Evolutionary conservation across 2,113 vertebrate species (phyloP), one percentile per base, ranked within the genome.

Genomic region (Ploceus nigricollis): DNA sequence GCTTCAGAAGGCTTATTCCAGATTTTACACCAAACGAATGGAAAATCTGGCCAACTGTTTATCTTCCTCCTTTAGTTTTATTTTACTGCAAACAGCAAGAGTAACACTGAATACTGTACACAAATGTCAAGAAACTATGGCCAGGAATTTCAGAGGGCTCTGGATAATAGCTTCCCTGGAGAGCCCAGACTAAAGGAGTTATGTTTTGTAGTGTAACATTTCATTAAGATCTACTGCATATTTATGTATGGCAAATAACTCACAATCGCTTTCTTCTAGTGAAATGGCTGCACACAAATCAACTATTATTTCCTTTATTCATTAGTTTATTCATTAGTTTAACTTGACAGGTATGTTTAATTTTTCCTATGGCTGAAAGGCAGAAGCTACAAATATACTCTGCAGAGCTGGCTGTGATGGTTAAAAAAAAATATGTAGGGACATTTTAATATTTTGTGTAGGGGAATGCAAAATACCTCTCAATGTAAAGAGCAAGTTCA

Each of bases 311-410:
- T 94, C 37, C 61, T 79, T 66, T 44, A 54, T 44, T 79, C 76
- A 65, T 79, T 44, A 66, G 45, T 75, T 94, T 93, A 68, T 75
- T 90, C 37, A 81, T 92, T 92, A 93, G 57, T 93, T 95, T 78
- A 95, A 30, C 65, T 56, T 78, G 93, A 75, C 64, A 88, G 68
- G 39, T 86, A 64, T 56, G 65, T 63, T 95, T 82, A 82, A 76
- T 91, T 94, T 68, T 90, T 89, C 84, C 56, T 93, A 42, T 23
- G 64, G 40, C 25, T 64, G 68, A 92, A 79, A 45, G 40, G 64
- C 39, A 93, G 91, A 92, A 78, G 72, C 69, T 78, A 73, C 40
- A 81, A 92, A 90, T 71, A 64, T 2, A 13, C 53, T 94, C 80
- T 61, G 37, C 80, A 86, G 48, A 60, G 40, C 22, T 57, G 48